Base-by-base conservation (phyloP, 2,113 vertebrate species). In the Hemicordylus capensis region DNA sequence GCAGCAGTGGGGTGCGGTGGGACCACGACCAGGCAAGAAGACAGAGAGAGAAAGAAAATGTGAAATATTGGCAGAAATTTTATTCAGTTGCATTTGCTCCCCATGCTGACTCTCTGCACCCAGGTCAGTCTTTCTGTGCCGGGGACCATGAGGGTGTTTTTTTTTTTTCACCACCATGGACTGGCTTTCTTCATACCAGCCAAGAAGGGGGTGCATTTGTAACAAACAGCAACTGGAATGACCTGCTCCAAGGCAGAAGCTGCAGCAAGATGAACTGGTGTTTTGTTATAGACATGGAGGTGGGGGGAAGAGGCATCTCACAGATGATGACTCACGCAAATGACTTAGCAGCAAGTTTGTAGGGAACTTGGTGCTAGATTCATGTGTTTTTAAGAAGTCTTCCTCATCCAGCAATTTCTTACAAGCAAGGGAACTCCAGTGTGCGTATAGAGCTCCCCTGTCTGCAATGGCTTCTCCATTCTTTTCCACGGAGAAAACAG, bases 71-170 rank as follows among this genome's bases (percentile, higher is more conserved):
- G 81, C 75, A 88, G 72, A 61, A 70, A 83, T 64, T 51, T 77
- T 85, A 73, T 89, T 88, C 81, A 76, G 84, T 74, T 72, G 87
- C 63, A 70, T 86, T 37, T 6, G 61, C 87, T 90, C 85, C n/a
- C 37, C 78, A 89, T 4, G 70, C 83, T 90, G 86, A 88, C 87
- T 83, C 17, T n/a, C 7, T 83, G 82, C 85, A 89, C 83, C 85
- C 2, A 2, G 28, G 4, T 46, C 39, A 51, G 26, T 70, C 11
- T 5, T 48, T 89, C 77, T 85, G 74, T 2, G 1, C 88, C 37
- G 17, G 56, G 1, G 22, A 90, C 80, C 44, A 79, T 7, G 0
- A 1, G 19, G 83, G 81, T 4, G 39, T 17, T 58, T 28, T 3
- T 56, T 46, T 17, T 58, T 28, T 3, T 56, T 80, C 76, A 76